These are phyloP conservation scores for Norana najaformis DNA, from an alignment of 2,888 invertebrate species.

Conservation along the genomic window DNA sequence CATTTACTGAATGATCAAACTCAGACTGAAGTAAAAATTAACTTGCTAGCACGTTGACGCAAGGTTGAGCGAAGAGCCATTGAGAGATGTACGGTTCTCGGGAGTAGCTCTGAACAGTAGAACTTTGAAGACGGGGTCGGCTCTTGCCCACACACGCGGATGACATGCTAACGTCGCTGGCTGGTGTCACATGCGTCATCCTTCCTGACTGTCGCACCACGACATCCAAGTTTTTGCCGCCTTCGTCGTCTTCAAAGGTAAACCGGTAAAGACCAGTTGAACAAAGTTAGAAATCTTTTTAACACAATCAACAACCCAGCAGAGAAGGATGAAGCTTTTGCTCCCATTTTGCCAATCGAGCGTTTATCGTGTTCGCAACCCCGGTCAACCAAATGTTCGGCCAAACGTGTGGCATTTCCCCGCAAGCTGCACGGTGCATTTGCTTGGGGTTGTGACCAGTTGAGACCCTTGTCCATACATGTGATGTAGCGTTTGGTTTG, in stretches of 20 bases:
- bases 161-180: background rate
- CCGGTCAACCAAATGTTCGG: background rate
- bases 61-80: conserved; percentile 26
- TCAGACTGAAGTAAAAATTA: background rate
- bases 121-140: background rate
- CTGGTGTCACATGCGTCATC: conserved; percentile 13
- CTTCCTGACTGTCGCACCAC: background rate
- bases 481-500: background rate
- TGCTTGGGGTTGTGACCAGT: background rate
- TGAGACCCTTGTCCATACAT: background rate
- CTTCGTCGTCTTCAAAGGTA: conserved; percentile 21
- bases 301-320: background rate
- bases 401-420: background rate
- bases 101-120: background rate
- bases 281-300: conserved; percentile 25
- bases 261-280: conserved; percentile 16
- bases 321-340: background rate
- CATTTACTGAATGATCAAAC: conserved; percentile 14
- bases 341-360: background rate
- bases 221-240: background rate
- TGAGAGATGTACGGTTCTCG: background rate
- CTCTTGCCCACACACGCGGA: background rate
- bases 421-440: background rate
- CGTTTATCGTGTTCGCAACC: background rate
- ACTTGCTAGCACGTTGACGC: conserved; percentile 21